These are phyloP conservation scores for Panagrolaimus sp. DNA, from an alignment of 1,140 invertebrate genomes.

Conservation along the genomic window DNA sequence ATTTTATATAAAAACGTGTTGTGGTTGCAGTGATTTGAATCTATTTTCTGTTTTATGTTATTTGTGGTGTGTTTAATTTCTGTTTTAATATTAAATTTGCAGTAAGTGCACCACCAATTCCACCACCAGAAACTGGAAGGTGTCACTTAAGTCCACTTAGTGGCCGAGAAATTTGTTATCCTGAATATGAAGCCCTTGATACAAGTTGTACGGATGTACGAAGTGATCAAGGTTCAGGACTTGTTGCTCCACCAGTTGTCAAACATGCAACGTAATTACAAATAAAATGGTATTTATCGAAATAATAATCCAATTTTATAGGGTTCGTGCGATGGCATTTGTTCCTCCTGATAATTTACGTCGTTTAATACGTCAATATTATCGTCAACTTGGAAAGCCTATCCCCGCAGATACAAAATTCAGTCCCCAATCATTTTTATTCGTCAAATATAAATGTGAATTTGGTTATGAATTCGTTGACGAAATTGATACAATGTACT, in stretches of 20 bases:
- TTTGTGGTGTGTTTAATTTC: slow-evolving; percentile 13
- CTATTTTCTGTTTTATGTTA: not conserved
- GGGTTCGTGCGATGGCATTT: slow-evolving; percentile 59
- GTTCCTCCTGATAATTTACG: slow-evolving; percentile 57
- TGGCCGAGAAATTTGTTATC: slow-evolving; percentile 56
- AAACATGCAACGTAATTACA: slow-evolving; percentile 50
- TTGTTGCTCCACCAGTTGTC: slow-evolving; percentile 51
- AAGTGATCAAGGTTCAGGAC: slow-evolving; percentile 37
- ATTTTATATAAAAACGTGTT: not conserved
- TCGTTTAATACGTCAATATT: slow-evolving; percentile 56
- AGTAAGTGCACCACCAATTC: slow-evolving; percentile 57
- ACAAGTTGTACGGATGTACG: slow-evolving; percentile 54
- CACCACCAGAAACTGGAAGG: slow-evolving; percentile 49
- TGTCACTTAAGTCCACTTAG: slow-evolving; percentile 48
- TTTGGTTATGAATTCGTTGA: slow-evolving; percentile 57
- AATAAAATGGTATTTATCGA: slow-evolving; percentile 8
- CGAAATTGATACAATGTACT: slow-evolving; percentile 58
- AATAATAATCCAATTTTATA: slow-evolving; percentile 18
- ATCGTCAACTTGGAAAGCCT: slow-evolving; percentile 51
- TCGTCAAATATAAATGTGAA: slow-evolving; percentile 57
- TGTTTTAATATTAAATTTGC: slow-evolving; percentile 28
- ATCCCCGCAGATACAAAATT: slow-evolving; percentile 52
- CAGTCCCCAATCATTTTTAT: slow-evolving; percentile 49
- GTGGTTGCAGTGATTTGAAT: not conserved
- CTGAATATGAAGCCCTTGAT: slow-evolving; percentile 48